Base-by-base conservation (phyloP, 2,888 invertebrate genomes). In the Drosophila macrospina region DNA sequence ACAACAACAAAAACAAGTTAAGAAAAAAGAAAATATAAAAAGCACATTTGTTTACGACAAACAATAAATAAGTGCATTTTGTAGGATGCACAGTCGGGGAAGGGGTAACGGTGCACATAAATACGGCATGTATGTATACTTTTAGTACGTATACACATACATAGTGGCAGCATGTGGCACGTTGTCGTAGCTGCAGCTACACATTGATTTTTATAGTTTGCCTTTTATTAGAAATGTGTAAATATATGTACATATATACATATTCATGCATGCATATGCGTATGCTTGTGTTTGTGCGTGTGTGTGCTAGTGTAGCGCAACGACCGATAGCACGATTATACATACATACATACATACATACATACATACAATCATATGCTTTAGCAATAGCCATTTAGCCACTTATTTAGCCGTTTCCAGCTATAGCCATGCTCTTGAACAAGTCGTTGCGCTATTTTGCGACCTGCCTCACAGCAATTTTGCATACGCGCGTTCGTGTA, bases 391-490 rank as follows among this genome's bases (percentile, higher is more conserved):
- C 39, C 32, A 24, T 30, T 56, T 37, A 52, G 52, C 61, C 39
- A 47, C n/a, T 45, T 54, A 37, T 45, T 61, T 45, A 63, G 70
- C 70, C 36, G 47, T 60, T 72, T 68, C 54, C 66, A 63, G 65
- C 74, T 32, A 51, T 57, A 64, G 52, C 55, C 77, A 57, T 74
- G 72, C 70, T 78, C 72, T 80, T 80, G 69, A 78, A 70, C 69
- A 68, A 55, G 50, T 50, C 63, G 60, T 60, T 69, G 73, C 62
- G 70, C 69, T 84, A 78, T 72, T 54, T 81, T 73, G 85, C 80
- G 84, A 84, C 84, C 84, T 84, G 87, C 84, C 84, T 52, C 87
- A 84, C 82, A 75, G 37, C 69, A 74, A 74, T 85, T 85, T 85
- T 86, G 81, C 86, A 82, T 84, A 79, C 67, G 69, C 72, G 62